A percentile compares a stretch with the other conserved stretches of the same genome.
These are phyloP conservation scores for Pycnonotus jocosus DNA, from an alignment of 2,113 vertebrate genomes.

Conservation along the genomic window DNA sequence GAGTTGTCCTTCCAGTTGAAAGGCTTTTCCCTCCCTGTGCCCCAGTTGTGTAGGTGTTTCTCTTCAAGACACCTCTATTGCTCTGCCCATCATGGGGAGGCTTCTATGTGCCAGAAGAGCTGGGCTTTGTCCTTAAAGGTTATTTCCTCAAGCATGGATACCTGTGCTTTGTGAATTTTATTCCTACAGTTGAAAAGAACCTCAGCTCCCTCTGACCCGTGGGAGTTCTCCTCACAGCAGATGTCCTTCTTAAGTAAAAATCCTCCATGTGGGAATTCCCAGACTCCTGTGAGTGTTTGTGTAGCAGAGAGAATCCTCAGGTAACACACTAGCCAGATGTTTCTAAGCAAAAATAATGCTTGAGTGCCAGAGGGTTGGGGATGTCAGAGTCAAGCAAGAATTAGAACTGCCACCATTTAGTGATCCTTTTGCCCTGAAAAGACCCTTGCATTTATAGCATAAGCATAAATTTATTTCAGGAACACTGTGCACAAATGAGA, in stretches of 20 bases:
- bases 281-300: neutral
- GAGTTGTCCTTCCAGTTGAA: neutral
- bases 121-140: neutral
- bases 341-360: neutral
- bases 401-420: neutral
- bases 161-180: neutral
- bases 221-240: neutral
- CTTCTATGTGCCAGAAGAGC: neutral
- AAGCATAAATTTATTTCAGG: neutral
- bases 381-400: neutral
- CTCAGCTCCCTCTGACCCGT: neutral
- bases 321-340: neutral
- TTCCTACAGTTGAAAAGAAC: neutral
- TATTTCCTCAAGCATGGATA: neutral
- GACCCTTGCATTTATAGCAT: neutral
- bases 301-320: neutral
- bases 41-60: neutral
- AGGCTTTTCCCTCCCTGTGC: neutral
- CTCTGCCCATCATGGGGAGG: neutral
- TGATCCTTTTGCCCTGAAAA: neutral
- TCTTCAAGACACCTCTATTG: neutral
- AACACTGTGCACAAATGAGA: neutral
- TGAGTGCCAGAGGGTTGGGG: neutral
- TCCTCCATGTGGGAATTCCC: neutral
- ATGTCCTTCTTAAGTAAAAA: neutral